Conservation (phyloP, 2,888 invertebrate genomes). For the Hyalella azteca region DNA sequence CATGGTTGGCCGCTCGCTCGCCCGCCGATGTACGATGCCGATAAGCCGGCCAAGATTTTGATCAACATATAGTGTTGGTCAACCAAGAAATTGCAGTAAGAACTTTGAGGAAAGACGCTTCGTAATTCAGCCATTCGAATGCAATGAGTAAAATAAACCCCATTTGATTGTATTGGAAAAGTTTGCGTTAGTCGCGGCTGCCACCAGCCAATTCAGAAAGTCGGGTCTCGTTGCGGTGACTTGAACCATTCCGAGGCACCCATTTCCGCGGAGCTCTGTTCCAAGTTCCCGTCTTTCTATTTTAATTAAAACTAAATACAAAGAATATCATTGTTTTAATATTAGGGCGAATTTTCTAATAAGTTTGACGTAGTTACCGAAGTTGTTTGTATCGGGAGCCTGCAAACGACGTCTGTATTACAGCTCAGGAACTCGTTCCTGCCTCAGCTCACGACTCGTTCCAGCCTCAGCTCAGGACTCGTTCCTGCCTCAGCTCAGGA, state of each 20-base stretch:
- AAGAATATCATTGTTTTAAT: not conserved
- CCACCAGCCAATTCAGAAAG: not conserved
- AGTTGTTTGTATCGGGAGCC: not conserved
- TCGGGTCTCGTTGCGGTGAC: not conserved
- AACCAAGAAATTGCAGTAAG: too few species aligned
- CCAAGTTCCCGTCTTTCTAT: not conserved
- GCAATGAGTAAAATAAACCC: slow-evolving; percentile 30
- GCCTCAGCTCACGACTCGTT: too few species aligned
- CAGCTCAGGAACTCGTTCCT: too few species aligned
- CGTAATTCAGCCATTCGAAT: slow-evolving; percentile 21
- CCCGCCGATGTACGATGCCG: too few species aligned
- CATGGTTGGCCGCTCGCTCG: too few species aligned
- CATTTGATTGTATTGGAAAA: slow-evolving; percentile 35
- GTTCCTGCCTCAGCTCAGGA: too few species aligned
- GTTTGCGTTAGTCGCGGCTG: slow-evolving; percentile 9
- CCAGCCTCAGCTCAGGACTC: too few species aligned
- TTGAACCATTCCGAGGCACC: not conserved
- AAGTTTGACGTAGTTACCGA: not conserved
- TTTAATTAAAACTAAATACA: slow-evolving; percentile 20
- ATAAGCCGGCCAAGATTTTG: too few species aligned
- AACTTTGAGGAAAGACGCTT: not conserved
- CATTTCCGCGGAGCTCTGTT: not conserved
- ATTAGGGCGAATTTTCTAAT: not conserved
- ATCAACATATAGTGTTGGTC: too few species aligned
- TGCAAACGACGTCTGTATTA: too few species aligned